Percentiles rank a stretch among this genome's conserved stretches.
These are phyloP conservation scores for Brachionus koreanus DNA, from an alignment of 1,140 invertebrate genomes.

Conservation along the genomic window DNA sequence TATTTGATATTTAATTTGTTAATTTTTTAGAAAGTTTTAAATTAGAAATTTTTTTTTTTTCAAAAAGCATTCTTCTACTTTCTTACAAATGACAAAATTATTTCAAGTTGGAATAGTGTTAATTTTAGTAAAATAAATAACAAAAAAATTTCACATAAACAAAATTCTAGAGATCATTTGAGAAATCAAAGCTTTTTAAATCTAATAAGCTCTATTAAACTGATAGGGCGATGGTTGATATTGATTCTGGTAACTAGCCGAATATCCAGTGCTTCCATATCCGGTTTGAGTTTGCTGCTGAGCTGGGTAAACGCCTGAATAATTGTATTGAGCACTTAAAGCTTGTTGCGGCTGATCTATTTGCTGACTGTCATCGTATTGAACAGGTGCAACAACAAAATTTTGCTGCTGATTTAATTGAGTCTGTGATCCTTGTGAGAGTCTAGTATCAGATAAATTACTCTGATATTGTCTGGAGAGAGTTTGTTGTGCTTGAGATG, in stretches of 20 bases:
- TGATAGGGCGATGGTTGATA: background rate
- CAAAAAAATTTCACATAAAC: constrained; percentile 13
- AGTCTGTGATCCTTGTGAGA: background rate
- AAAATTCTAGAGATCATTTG: constrained; percentile 24
- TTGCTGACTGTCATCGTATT: constrained; percentile 4
- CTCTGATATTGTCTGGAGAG: background rate
- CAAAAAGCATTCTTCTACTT: background rate
- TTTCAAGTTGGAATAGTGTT: background rate
- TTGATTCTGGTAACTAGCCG: background rate
- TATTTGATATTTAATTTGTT: background rate
- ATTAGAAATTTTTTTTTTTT: background rate
- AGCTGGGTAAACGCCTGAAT: background rate
- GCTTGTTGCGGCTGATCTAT: background rate
- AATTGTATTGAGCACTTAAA: constrained; percentile 17
- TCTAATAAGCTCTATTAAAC: background rate
- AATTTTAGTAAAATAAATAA: background rate
- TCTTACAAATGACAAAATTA: background rate
- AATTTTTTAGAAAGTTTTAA: background rate
- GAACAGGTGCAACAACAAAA: background rate
- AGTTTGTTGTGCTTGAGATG: background rate
- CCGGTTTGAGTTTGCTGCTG: background rate
- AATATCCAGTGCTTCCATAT: background rate
- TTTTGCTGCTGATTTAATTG: background rate
- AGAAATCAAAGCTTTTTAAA: background rate
- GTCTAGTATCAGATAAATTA: background rate